Percentiles rank a stretch among this genome's conserved stretches.
Conservation (phyloP, 2,797 vertebrate species). For the Moxostoma hubbsi region DNA sequence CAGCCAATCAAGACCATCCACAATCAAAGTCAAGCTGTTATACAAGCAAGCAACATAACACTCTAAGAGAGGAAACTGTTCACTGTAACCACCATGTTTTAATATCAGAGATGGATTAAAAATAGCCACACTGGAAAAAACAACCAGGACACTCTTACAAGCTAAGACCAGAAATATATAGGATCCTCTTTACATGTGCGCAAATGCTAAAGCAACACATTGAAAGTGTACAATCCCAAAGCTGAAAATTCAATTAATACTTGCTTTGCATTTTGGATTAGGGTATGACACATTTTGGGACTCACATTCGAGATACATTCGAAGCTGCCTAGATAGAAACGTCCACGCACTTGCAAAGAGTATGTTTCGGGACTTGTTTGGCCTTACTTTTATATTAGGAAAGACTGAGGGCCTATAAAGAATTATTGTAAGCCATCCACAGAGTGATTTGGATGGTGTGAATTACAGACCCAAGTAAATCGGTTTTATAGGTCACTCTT, state of each 20-base stretch:
- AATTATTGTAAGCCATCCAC: not conserved
- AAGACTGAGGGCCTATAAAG: not conserved
- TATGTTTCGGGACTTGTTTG: slow-evolving; percentile 36
- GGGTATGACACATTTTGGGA: too few species aligned
- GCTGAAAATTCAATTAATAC: too few species aligned
- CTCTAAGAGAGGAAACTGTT: not conserved
- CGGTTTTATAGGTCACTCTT: slow-evolving; percentile 79
- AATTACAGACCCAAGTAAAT: not conserved
- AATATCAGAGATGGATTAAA: too few species aligned
- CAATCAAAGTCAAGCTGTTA: slow-evolving; percentile 10
- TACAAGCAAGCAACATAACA: not conserved
- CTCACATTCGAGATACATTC: too few species aligned
- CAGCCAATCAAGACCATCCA: slow-evolving; percentile 13
- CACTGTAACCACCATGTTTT: not conserved
- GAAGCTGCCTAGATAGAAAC: too few species aligned
- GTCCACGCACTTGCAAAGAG: not conserved
- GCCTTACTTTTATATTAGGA: not conserved
- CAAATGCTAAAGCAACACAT: not conserved
- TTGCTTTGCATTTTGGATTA: too few species aligned
- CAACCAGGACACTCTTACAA: not conserved
- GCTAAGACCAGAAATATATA: not conserved
- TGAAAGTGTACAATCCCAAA: too few species aligned
- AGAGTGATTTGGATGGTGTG: not conserved
- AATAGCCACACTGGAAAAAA: not conserved
- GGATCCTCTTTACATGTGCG: not conserved